phyloP scores from a whole-genome alignment of 2,113 vertebrate species.

The Engystomops pustulosus region DNA sequence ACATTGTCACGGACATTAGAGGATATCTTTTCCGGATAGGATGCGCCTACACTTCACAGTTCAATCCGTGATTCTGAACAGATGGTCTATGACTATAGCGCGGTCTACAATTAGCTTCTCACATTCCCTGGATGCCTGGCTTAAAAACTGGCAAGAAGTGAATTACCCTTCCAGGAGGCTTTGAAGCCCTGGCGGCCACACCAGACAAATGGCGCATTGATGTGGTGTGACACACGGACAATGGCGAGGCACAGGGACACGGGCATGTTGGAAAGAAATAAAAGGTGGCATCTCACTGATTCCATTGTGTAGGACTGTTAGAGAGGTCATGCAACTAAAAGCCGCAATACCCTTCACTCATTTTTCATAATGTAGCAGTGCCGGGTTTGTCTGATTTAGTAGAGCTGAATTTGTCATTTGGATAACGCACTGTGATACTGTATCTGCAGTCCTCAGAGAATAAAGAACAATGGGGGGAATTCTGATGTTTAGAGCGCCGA shows the following conservation, averaged over 20 bases:
- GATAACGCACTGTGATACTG: neutral
- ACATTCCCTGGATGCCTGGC: constrained; percentile 62
- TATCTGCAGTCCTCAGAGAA: too few species aligned
- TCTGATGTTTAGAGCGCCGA: too few species aligned
- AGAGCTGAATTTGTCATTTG: neutral
- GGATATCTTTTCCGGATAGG: constrained; percentile 26
- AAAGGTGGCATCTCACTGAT: neutral
- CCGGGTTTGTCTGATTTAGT: too few species aligned
- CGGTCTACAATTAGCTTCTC: constrained; percentile 61
- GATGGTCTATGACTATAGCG: constrained; percentile 62
- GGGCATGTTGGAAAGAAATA: neutral
- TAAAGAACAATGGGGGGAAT: too few species aligned
- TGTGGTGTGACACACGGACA: constrained; percentile 9
- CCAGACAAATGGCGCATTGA: constrained; percentile 25
- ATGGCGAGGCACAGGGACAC: neutral
- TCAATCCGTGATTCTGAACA: constrained; percentile 61
- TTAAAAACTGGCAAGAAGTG: constrained; percentile 54
- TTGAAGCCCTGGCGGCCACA: neutral
- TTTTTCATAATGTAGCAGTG: neutral
- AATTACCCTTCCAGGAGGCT: constrained; percentile 42
- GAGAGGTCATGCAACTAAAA: too few species aligned
- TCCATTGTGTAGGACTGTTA: neutral
- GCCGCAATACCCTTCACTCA: too few species aligned
- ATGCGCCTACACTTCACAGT: constrained; percentile 60
- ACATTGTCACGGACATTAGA: neutral